Evolutionary conservation across 2,113 vertebrate genomes (phyloP).

Genomic region (Hyperopisus bebe): DNA sequence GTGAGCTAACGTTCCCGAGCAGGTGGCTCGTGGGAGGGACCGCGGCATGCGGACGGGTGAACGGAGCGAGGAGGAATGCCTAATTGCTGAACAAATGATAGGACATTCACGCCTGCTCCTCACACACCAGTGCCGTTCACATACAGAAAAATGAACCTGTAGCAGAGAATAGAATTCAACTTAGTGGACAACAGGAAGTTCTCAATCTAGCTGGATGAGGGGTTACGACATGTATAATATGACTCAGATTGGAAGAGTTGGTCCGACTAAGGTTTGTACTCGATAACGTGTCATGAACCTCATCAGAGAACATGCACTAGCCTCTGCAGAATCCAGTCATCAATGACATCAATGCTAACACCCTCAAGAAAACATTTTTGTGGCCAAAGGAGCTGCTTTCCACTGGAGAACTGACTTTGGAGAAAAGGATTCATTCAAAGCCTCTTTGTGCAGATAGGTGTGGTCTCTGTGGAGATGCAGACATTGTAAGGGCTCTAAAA

Average conservation of each 20-base stretch:
- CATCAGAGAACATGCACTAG: neutral
- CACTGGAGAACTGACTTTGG: neutral
- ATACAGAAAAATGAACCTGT: neutral
- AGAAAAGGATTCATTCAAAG: neutral
- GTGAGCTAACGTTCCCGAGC: neutral
- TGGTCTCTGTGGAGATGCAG: neutral
- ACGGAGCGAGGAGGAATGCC: neutral
- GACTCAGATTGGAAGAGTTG: neutral
- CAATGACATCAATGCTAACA: neutral
- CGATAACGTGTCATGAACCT: neutral
- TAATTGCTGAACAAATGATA: neutral
- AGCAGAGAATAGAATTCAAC: neutral
- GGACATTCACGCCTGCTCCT: neutral
- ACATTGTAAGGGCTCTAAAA: neutral
- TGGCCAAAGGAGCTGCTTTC: neutral
- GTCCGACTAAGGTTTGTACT: neutral
- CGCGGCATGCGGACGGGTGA: neutral
- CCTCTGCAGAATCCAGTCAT: neutral
- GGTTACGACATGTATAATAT: neutral
- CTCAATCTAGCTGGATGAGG: neutral
- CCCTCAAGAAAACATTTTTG: neutral
- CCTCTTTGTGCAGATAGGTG: neutral
- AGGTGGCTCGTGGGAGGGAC: neutral
- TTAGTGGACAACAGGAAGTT: neutral
- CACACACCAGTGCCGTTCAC: neutral